phyloP scores from a whole-genome alignment of 2,888 invertebrate genomes.

The Anticlea derivata region DNA sequence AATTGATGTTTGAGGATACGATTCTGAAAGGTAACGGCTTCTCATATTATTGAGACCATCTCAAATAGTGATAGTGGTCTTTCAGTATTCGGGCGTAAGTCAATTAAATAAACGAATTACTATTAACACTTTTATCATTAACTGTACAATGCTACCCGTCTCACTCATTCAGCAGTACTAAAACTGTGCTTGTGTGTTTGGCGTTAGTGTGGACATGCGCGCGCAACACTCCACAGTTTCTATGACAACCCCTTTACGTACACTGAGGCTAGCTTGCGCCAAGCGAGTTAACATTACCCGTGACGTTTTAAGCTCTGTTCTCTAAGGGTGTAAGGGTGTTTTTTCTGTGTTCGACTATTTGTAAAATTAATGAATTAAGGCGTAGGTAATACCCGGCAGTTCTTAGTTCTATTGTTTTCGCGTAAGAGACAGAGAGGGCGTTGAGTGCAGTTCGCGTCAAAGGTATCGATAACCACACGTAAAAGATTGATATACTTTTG shows the following conservation, averaged over 20 bases:
- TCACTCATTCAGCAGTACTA: constrained; percentile 61
- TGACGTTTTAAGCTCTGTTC: constrained; percentile 7
- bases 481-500: not conserved
- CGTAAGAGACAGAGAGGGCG: constrained; percentile 51
- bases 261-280: constrained; percentile 73
- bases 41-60: too few species aligned
- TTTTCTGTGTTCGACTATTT: constrained; percentile 32
- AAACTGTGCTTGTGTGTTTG: constrained; percentile 48
- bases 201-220: constrained; percentile 64
- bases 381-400: constrained; percentile 75
- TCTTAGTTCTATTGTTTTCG: constrained; percentile 67
- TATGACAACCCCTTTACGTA: constrained; percentile 82
- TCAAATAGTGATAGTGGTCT: too few species aligned
- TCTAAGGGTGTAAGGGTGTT: constrained; percentile 1
- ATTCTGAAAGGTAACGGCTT: too few species aligned
- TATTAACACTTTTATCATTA: constrained; percentile 42
- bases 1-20: too few species aligned
- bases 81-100: too few species aligned
- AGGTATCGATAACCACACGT: constrained; percentile 16
- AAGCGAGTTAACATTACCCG: constrained; percentile 40
- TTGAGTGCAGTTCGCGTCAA: constrained; percentile 20
- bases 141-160: constrained; percentile 57
- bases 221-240: constrained; percentile 79
- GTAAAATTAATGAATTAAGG: constrained; percentile 81
- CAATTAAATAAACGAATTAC: too few species aligned